Evolutionary conservation across 2,888 invertebrate genomes (phyloP).

Genomic region (Drosophila austrosaltans): DNA sequence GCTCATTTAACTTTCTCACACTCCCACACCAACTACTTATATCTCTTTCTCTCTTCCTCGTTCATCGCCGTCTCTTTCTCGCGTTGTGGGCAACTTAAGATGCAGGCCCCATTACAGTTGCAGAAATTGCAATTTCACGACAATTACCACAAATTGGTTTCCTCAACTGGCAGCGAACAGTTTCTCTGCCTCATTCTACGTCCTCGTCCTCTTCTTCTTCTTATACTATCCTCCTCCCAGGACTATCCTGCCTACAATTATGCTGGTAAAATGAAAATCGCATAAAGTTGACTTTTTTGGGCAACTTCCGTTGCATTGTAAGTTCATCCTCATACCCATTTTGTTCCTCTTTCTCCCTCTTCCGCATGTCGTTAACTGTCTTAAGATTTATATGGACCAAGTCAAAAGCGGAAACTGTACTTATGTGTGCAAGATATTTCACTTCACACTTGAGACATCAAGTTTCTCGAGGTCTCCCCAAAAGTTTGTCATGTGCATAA

Average conservation of each 20-base stretch:
- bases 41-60: background rate
- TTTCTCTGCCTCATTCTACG: slow-evolving; percentile 16
- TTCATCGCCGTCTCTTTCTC: slow-evolving; percentile 17
- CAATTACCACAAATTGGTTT: slow-evolving; percentile 79
- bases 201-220: background rate
- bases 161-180: slow-evolving; percentile 67
- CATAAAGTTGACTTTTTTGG: slow-evolving; percentile 65
- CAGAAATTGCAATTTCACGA: slow-evolving; percentile 78
- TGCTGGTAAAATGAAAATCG: slow-evolving; percentile 60
- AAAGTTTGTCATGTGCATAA: slow-evolving; percentile 69
- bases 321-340: slow-evolving; percentile 42
- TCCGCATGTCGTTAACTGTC: slow-evolving; percentile 76
- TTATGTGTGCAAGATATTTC: slow-evolving; percentile 59
- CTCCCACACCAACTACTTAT: slow-evolving; percentile 20
- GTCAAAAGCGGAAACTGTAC: slow-evolving; percentile 75
- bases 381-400: slow-evolving; percentile 68
- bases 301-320: slow-evolving; percentile 48
- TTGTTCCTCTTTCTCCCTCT: slow-evolving; percentile 15
- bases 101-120: slow-evolving; percentile 69
- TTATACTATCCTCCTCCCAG: slow-evolving; percentile 1
- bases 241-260: slow-evolving; percentile 56
- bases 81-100: slow-evolving; percentile 34
- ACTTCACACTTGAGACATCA: slow-evolving; percentile 76
- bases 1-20: slow-evolving; percentile 63
- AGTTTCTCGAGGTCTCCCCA: slow-evolving; percentile 48